Conservation (phyloP, 2,888 invertebrate species). For the Pteria penguin region DNA sequence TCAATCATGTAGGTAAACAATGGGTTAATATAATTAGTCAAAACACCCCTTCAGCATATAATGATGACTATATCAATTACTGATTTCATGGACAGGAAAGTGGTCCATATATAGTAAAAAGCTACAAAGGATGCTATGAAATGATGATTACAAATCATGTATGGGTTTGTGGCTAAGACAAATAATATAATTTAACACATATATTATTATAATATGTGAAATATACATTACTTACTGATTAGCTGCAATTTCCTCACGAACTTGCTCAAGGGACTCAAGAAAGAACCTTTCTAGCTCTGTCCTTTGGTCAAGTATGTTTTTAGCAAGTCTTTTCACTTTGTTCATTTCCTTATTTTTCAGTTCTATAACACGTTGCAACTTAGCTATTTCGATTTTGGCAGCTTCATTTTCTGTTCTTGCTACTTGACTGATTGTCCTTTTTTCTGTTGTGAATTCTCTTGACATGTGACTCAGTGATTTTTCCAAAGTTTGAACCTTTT, state of each 20-base stretch:
- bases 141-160: no score
- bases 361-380: conserved; percentile 77
- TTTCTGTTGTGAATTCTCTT: conserved; percentile 77
- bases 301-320: conserved; percentile 79
- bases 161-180: no score
- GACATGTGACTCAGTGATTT: conserved; percentile 78
- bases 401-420: conserved; percentile 73
- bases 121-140: no score
- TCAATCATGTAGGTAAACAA: no score
- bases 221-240: conserved; percentile 80
- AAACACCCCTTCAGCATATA: no score
- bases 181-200: no score
- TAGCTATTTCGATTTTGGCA: conserved; percentile 74
- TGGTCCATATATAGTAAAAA: no score
- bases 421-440: conserved; percentile 58
- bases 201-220: no score
- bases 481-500: conserved; percentile 77
- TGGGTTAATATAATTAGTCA: no score
- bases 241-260: conserved; percentile 75
- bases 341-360: conserved; percentile 79
- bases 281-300: conserved; percentile 80
- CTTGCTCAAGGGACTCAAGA: conserved; percentile 77
- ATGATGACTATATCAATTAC: no score
- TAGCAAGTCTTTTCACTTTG: conserved; percentile 78
- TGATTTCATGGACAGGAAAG: no score